Evolutionary conservation across 2,888 invertebrate genomes (phyloP), one percentile per base, ranked within the genome.

Genomic region (Dryococelus australis): DNA sequence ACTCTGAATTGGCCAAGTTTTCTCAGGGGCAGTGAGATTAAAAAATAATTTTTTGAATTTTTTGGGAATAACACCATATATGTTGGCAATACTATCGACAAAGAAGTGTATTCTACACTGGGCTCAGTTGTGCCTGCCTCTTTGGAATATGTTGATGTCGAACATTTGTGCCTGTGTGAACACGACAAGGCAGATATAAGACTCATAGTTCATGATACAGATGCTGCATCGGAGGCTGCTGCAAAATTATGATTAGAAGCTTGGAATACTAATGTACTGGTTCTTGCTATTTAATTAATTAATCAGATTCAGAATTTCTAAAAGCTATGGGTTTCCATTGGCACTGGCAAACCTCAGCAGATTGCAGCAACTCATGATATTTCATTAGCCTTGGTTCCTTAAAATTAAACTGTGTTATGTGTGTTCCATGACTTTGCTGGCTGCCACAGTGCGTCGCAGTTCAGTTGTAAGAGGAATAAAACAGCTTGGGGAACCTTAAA

Each of bases 1-100:
- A 4, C 83, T 83, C 43, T 16, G n/a, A 83, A 27, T 83, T 83
- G 83, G 83, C 83, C n/a, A 83, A 83, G 83, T 83, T 83, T 83
- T 83, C 83, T 83, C 5, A 83, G 83, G 35, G 83, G 35, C 35
- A 83, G 28, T 28, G 83, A 83, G 43, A 83, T 0, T n/a, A 83
- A 83, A 43, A 83, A 12, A 83, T 26, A 35, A 35, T 4, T 27
- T 43, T 83, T 28, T 5, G 10, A 28, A 43, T 83, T 20, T 83
- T 35, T 83, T 83, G 28, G 83, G 28, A 26, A 43, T 13, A 10
- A 27, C 83, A 83, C 83, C 83, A 83, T 83, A 27, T 13, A 83
- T 6, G 20, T 24, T 26, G 12, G 83, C 26, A 28, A 83, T 35
- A 83, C 35, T 0, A 35, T 16, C 6, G 83, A 83, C 28, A 83